These are phyloP conservation scores for Porites divaricata DNA, from an alignment of 92 coral and sea anemone species.

Conservation along the genomic window DNA sequence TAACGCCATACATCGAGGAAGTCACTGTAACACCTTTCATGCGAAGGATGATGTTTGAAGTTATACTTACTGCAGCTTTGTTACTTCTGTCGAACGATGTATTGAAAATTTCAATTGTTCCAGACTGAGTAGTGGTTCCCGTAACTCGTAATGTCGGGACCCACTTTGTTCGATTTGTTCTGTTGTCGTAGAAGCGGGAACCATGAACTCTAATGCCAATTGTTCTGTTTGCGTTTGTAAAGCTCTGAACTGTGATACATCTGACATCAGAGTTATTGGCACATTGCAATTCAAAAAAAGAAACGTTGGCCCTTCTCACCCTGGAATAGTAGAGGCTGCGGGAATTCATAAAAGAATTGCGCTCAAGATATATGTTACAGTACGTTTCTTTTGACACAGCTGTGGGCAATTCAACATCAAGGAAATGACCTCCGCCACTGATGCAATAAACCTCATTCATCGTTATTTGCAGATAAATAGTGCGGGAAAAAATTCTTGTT, in stretches of 20 bases:
- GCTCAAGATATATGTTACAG: neutral
- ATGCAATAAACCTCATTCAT: neutral
- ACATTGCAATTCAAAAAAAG: slow-evolving; percentile 12
- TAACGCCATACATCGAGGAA: neutral
- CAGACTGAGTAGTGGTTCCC: slow-evolving; percentile 1
- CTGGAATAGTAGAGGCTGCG: slow-evolving; percentile 19
- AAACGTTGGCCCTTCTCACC: neutral
- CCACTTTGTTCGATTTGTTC: neutral
- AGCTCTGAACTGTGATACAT: neutral
- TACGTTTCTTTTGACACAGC: slow-evolving; percentile 18
- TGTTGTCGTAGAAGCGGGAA: slow-evolving; percentile 29
- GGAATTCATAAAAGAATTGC: neutral
- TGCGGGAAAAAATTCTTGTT: neutral
- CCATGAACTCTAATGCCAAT: neutral
- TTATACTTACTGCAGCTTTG: neutral
- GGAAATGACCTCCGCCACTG: slow-evolving; percentile 1
- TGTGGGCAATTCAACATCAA: slow-evolving; percentile 10
- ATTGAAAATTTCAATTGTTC: neutral
- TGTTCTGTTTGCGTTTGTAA: neutral
- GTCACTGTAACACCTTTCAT: neutral
- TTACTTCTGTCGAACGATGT: slow-evolving; percentile 15
- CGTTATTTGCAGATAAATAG: neutral
- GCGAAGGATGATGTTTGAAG: neutral
- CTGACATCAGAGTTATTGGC: neutral
- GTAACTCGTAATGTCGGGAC: neutral